A percentile compares a stretch with the other conserved stretches of the same genome.
Conservation (phyloP, 2,113 vertebrate genomes). For the Archilochus colubris region DNA sequence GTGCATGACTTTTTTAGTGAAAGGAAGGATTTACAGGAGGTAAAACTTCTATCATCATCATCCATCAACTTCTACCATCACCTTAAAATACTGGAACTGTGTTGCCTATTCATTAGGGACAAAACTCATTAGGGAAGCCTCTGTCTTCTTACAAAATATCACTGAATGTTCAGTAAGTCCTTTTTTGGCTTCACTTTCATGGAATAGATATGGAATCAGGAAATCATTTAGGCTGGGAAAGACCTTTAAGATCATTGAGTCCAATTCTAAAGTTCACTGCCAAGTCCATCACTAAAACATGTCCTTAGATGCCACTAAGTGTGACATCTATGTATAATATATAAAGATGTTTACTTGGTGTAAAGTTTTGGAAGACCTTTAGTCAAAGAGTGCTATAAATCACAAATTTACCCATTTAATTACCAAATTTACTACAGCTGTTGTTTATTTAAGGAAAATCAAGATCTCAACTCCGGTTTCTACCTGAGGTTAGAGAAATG, state of each 20-base stretch:
- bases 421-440: neutral
- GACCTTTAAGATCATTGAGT: neutral
- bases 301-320: neutral
- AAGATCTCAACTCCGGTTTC: fast-evolving
- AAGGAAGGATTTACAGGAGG: neutral
- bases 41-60: neutral
- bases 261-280: neutral
- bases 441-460: neutral
- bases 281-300: neutral
- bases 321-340: neutral
- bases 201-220: neutral
- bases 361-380: neutral
- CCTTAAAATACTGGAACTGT: neutral
- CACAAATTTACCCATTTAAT: neutral
- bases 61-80: neutral
- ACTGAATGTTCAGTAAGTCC: neutral
- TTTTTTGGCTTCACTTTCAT: neutral
- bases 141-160: neutral
- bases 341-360: neutral
- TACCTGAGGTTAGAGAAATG: neutral
- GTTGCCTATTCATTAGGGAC: neutral
- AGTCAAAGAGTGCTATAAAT: neutral
- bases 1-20: neutral
- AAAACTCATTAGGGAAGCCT: neutral
- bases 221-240: neutral